Percentiles rank a stretch among this genome's conserved stretches.
Evolutionary conservation across 2,888 invertebrate genomes (phyloP).

Genomic region (Melieria omissa): DNA sequence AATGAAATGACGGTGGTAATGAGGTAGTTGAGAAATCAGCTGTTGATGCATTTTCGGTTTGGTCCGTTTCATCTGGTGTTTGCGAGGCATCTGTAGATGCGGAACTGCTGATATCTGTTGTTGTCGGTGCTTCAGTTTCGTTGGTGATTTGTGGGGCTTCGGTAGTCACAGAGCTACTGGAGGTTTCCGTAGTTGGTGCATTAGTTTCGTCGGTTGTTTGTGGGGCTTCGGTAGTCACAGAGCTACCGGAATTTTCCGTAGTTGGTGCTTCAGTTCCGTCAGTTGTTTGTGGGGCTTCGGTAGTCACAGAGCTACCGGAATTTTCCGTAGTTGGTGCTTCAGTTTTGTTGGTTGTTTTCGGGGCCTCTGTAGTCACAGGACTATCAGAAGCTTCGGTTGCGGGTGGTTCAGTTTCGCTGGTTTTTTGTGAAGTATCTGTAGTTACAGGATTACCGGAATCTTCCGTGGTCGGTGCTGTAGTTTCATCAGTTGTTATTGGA

Average conservation of each 20-base stretch:
- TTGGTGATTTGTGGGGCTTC: background rate
- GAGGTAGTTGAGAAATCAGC: background rate
- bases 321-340: background rate
- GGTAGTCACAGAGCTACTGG: background rate
- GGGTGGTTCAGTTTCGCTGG: slow-evolving; percentile 6
- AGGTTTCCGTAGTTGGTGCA: background rate
- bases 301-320: background rate
- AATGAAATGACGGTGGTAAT: background rate
- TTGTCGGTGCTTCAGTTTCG: background rate
- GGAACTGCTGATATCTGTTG: background rate
- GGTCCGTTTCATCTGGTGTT: background rate
- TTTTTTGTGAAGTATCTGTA: background rate
- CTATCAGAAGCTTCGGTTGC: background rate
- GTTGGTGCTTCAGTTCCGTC: background rate
- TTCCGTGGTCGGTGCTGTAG: slow-evolving; percentile 6
- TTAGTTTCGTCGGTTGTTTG: background rate
- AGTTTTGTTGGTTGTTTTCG: background rate
- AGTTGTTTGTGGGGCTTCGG: background rate
- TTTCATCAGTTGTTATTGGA: slow-evolving; percentile 9
- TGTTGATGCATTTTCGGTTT: background rate
- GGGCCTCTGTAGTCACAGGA: background rate
- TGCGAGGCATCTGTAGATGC: background rate
- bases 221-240: background rate
- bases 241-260: background rate
- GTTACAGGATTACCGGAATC: slow-evolving; percentile 12